Evolutionary conservation across 2,888 invertebrate genomes (phyloP).

Genomic region (Axea sp.): DNA sequence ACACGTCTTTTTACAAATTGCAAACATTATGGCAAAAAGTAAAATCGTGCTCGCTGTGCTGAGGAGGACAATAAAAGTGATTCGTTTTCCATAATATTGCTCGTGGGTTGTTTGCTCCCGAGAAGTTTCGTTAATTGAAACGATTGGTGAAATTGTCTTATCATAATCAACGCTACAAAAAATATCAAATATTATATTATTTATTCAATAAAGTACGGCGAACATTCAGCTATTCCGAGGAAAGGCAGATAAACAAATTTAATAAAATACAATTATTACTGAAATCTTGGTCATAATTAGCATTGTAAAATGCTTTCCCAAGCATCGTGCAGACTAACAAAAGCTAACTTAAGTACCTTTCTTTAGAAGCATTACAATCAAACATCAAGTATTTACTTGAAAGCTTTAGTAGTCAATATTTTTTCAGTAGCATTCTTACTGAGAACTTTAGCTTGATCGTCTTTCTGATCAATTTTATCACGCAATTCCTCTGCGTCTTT

Average conservation of each 20-base stretch:
- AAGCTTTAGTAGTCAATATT: slow-evolving; percentile 24
- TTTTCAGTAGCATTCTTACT: slow-evolving; percentile 6
- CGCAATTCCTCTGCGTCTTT: not conserved
- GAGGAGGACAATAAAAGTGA: slow-evolving; percentile 49
- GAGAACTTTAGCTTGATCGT: not conserved
- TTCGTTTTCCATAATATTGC: slow-evolving; percentile 49
- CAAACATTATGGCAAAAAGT: slow-evolving; percentile 45
- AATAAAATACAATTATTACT: too few relatives aligned
- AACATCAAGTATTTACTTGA: slow-evolving; percentile 24
- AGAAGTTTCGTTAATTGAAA: slow-evolving; percentile 31
- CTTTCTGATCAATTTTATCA: slow-evolving; percentile 6
- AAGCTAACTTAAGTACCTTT: too few relatives aligned
- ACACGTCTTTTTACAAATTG: slow-evolving; percentile 46
- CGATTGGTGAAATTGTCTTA: slow-evolving; percentile 26
- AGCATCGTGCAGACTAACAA: too few relatives aligned
- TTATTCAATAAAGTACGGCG: not conserved
- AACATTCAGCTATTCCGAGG: not conserved
- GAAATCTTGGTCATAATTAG: too few relatives aligned
- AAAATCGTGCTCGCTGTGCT: slow-evolving; percentile 40
- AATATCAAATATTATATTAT: too few relatives aligned
- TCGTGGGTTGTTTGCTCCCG: slow-evolving; percentile 25
- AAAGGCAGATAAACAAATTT: too few relatives aligned
- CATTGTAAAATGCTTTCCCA: too few relatives aligned
- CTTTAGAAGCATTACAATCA: slow-evolving; percentile 1
- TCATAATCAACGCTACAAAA: slow-evolving; percentile 34